These are phyloP conservation scores for Phrynocephalus forsythii DNA, from an alignment of 2,797 vertebrate species.

Conservation along the genomic window DNA sequence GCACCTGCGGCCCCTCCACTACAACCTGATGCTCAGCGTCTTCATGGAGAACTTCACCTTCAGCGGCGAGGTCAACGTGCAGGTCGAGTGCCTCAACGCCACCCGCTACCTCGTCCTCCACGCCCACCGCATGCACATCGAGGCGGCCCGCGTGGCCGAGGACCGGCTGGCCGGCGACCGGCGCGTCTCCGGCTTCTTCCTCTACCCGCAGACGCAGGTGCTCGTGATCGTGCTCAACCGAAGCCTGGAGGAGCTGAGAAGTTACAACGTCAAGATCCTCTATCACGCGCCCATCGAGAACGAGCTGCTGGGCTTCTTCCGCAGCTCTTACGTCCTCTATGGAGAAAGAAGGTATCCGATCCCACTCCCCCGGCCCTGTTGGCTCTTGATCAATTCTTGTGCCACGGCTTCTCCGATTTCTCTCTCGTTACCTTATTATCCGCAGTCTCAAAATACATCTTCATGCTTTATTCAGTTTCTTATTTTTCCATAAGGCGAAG, in stretches of 20 bases:
- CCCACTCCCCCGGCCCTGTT: background rate
- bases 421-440: background rate
- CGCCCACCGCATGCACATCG: constrained; percentile 86
- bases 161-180: constrained; percentile 84
- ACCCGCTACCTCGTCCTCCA: constrained; percentile 93
- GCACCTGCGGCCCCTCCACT: constrained; percentile 89
- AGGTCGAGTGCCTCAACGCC: constrained; percentile 89
- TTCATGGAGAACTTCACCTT: constrained; percentile 98
- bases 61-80: constrained; percentile 91
- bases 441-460: too few species aligned
- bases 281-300: constrained; percentile 91
- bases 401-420: too few species aligned
- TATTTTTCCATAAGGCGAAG: background rate
- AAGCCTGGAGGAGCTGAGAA: constrained; percentile 86
- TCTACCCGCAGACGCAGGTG: constrained; percentile 88
- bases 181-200: constrained; percentile 87
- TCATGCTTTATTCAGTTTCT: too few species aligned
- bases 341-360: constrained; percentile 88
- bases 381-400: too few species aligned
- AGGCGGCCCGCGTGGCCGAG: constrained; percentile 83
- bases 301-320: constrained; percentile 94
- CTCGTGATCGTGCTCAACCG: constrained; percentile 91
- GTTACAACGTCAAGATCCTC: constrained; percentile 91
- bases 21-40: constrained; percentile 89
- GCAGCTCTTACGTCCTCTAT: constrained; percentile 90